Base-by-base conservation (phyloP, 2,113 vertebrate genomes). In the Lipotes vexillifer region DNA sequence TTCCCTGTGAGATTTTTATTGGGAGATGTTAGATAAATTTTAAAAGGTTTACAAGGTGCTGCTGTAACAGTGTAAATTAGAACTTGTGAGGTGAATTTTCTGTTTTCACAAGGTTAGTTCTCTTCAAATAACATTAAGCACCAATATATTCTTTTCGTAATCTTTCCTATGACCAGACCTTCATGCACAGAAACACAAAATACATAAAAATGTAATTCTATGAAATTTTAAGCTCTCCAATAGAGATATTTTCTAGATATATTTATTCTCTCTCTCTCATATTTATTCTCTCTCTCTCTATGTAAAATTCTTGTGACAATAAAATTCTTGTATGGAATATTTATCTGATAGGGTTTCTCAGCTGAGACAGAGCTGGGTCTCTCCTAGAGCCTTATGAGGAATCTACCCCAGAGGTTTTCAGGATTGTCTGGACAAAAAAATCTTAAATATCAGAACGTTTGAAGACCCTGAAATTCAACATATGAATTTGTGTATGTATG, bases 21-120 rank as follows among this genome's bases (percentile, higher is more conserved):
- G 3, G 33, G 69, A 72, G 59, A 52, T 88, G 12, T 94, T 97
- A 90, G 36, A 83, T 94, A 41, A 5, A 90, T 90, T 96, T 84
- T 21, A 31, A 96, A 86, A 93, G 21, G 18, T 88, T 78, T 91
- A 55, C n/a, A 63, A 83, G 82, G 66, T 83, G 55, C 68, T 72
- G 2, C 91, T 88, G 33, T 88, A 59, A 72, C 71, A 38, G 29
- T 87, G n/a, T 71, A 83, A 96, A 86, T 71, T 59, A 89, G 86
- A 94, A 55, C 25, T 72, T 49, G 29, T 84, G 38, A 71, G 15
- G 65, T 90, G 72, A 5, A n/a, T 69, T 80, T 92, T 89, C 33
- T 93, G 33, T 71, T 95, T 96, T 94, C 36, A 69, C 31, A 77
- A 33, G 52, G n/a, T 27, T 66, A 38, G 33, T 71, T 65, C 49